Evolutionary conservation across 2,888 invertebrate species (phyloP).

Genomic region (Noctua comes): DNA sequence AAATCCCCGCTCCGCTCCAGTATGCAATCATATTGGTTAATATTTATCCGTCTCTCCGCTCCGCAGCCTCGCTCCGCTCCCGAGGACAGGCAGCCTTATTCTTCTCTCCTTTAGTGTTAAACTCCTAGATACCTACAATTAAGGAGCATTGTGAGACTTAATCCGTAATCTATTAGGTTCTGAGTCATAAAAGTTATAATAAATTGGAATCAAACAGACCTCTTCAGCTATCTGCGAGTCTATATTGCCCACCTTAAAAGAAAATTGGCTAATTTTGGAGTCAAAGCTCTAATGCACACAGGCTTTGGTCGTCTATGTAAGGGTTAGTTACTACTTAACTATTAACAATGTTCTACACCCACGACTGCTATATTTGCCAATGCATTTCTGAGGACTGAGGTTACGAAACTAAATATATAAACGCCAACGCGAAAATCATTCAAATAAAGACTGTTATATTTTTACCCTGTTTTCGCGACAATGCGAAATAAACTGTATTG

Average conservation of each 20-base stretch:
- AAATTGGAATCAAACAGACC: conserved; percentile 58
- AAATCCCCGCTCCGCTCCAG: no score
- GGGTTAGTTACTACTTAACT: not conserved
- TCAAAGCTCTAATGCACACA: not conserved
- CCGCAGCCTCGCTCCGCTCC: no score
- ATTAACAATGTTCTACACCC: not conserved
- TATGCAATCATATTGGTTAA: no score
- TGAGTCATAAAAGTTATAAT: conserved; percentile 63
- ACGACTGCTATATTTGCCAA: not conserved
- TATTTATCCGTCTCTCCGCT: no score
- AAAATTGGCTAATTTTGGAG: conserved; percentile 33
- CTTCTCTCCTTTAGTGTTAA: conserved; percentile 71
- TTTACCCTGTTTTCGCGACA: no score
- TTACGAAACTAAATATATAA: conserved; percentile 8
- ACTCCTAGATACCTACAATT: conserved; percentile 66
- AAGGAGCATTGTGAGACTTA: conserved; percentile 75
- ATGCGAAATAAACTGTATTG: not conserved
- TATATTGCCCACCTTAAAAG: conserved; percentile 39
- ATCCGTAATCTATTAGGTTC: conserved; percentile 73
- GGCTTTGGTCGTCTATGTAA: conserved; percentile 4
- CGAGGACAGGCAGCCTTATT: conserved; percentile 37
- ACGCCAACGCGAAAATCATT: not conserved
- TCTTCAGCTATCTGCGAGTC: conserved; percentile 41
- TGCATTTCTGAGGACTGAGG: not conserved
- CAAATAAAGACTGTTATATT: not conserved